Evolutionary conservation across 2,888 invertebrate genomes (phyloP).

Genomic region (Blastobasis adustella): DNA sequence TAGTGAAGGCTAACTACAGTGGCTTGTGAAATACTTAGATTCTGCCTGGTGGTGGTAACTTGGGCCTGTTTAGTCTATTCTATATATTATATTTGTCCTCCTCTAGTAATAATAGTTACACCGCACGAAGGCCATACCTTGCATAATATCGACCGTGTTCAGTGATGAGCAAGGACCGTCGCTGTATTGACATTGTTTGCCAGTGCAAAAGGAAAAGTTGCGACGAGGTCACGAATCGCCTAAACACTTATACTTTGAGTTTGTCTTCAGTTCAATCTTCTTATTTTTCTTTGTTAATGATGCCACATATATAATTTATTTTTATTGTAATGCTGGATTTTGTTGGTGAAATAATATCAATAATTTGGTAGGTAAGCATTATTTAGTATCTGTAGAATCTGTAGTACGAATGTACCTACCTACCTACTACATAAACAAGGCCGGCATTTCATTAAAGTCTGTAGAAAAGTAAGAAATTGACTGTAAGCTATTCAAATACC

Average conservation of each 20-base stretch:
- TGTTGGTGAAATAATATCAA: conserved; percentile 9
- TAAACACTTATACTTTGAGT: conserved; percentile 7
- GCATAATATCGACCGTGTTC: too few relatives aligned
- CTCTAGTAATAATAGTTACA: too few relatives aligned
- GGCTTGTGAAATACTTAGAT: background rate
- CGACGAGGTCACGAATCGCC: conserved; percentile 11
- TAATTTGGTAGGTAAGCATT: too few relatives aligned
- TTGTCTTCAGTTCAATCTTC: background rate
- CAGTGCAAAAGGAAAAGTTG: conserved; percentile 3
- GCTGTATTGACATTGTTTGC: too few relatives aligned
- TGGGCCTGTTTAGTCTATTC: background rate
- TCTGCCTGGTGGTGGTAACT: conserved; percentile 4
- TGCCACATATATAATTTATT: conserved; percentile 9
- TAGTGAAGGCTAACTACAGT: background rate
- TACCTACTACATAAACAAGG: background rate
- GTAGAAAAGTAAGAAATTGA: conserved; percentile 1
- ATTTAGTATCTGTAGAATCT: too few relatives aligned
- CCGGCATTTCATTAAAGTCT: background rate
- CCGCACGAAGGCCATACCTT: too few relatives aligned
- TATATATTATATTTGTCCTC: too few relatives aligned
- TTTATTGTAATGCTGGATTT: conserved; percentile 4
- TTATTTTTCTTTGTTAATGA: conserved; percentile 7
- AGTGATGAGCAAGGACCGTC: too few relatives aligned
- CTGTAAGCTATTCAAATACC: background rate
- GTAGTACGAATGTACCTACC: too few relatives aligned